phyloP scores from a whole-genome alignment of 2,888 invertebrate genomes.

The Biston betularia region DNA sequence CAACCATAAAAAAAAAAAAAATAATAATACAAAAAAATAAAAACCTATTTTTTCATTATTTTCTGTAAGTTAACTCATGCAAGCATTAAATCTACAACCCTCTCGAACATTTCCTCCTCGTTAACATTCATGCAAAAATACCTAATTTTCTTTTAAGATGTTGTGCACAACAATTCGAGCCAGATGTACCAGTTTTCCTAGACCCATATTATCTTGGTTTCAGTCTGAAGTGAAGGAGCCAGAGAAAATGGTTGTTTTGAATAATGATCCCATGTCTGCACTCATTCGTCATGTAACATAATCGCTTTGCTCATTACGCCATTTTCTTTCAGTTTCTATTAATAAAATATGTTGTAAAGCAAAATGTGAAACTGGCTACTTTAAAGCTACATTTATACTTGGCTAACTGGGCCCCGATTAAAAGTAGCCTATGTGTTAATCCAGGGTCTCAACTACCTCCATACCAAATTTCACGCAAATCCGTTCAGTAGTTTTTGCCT shows the following conservation, averaged over 20 bases:
- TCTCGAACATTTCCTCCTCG: conserved; percentile 42
- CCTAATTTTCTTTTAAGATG: conserved; percentile 70
- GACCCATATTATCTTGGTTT: conserved; percentile 47
- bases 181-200: conserved; percentile 58
- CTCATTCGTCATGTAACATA: conserved; percentile 72
- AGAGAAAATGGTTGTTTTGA: conserved; percentile 63
- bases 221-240: conserved; percentile 48
- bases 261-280: conserved; percentile 67
- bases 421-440: too few relatives aligned
- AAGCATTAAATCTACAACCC: background rate
- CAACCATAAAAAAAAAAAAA: too few relatives aligned
- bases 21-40: too few relatives aligned
- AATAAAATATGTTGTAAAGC: background rate
- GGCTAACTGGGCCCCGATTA: too few relatives aligned
- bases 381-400: too few relatives aligned
- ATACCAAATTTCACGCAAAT: too few relatives aligned
- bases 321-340: conserved; percentile 6
- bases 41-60: background rate
- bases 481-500: too few relatives aligned
- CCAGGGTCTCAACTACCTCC: too few relatives aligned
- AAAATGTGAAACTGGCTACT: conserved; percentile 1
- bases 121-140: conserved; percentile 59
- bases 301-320: conserved; percentile 73
- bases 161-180: conserved; percentile 68
- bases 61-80: background rate